Evolutionary conservation across 2,113 vertebrate genomes (phyloP), one percentile per base, ranked within the genome.

Genomic region (Ibidorhyncha struthersii): DNA sequence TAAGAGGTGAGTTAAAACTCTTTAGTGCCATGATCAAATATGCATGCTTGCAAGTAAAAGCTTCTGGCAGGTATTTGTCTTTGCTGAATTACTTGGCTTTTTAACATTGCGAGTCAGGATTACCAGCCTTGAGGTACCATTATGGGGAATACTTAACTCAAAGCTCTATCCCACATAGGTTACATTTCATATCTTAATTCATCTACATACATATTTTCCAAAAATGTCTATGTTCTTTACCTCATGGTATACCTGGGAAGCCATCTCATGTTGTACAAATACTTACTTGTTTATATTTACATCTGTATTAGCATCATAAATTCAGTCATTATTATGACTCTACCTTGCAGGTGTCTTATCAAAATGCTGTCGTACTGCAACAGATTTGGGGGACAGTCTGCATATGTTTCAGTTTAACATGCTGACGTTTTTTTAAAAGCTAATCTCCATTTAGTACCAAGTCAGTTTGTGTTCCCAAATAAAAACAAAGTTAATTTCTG

Each of bases 121-220:
- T 74, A 58, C 32, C 21, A 62, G 2, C 25, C 41, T n/a, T 38
- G 45, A 47, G 12, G 8, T 73, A 22, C 23, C 12, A 2, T 61
- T 52, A 14, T 36, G n/a, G 38, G 38, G n/a, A 88, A 71, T 88
- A 14, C 4, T 34, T 53, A 41, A 70, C 18, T 56, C 36, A 71
- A n/a, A 76, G n/a, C n/a, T 30, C n/a, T 67, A 0, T 58, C 8
- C 22, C 8, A 36, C 20, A 18, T 0, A 27, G 10, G 13, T 47
- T 61, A 20, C 11, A 8, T 55, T 92, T 79, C 5, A 11, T 67
- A 6, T 36, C 41, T 50, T 79, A 50, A 55, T 59, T 90, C 12
- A 36, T 14, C 34, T 69, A 6, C 27, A 12, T 29, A 16, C 0
- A 0, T 25, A 6, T 61, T 66, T 88, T 66, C 22, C 12, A 82